A percentile compares a stretch with the other conserved stretches of the same genome.
Evolutionary conservation across 2,797 vertebrate genomes (phyloP).

Genomic region (Enteromius paludinosus): DNA sequence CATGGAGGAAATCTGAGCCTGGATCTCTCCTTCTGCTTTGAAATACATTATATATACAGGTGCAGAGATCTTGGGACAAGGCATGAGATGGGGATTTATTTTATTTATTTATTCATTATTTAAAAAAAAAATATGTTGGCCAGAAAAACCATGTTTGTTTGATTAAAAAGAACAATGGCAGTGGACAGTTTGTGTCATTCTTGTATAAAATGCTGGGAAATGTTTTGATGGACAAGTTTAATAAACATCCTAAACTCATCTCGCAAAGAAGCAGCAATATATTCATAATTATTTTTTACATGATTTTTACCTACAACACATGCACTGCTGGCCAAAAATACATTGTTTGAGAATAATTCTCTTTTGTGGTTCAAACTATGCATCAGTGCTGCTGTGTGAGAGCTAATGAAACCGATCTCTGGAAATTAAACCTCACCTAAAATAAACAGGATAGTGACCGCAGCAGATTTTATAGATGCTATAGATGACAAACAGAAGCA

Average conservation of each 20-base stretch:
- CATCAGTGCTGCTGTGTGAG: not conserved
- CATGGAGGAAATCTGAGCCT: slow-evolving; percentile 16
- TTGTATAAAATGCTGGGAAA: slow-evolving; percentile 41
- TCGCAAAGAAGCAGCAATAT: not conserved
- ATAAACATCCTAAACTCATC: slow-evolving; percentile 42
- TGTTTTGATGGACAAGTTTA: slow-evolving; percentile 35
- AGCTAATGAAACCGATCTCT: slow-evolving; percentile 40
- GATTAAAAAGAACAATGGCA: slow-evolving; percentile 52
- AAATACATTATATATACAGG: slow-evolving; percentile 37
- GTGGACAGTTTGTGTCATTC: slow-evolving; percentile 29
- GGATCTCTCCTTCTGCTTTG: slow-evolving; percentile 21
- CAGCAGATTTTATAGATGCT: slow-evolving; percentile 53
- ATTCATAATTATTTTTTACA: not conserved
- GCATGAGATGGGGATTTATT: slow-evolving; percentile 3
- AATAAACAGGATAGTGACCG: slow-evolving; percentile 51
- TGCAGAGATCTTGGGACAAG: not conserved
- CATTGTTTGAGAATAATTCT: not conserved
- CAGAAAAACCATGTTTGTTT: slow-evolving; percentile 54
- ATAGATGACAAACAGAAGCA: slow-evolving; percentile 48
- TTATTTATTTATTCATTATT: not conserved
- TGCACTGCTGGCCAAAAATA: not conserved
- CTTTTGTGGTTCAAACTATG: not conserved
- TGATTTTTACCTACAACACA: not conserved
- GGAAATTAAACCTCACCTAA: slow-evolving; percentile 16
- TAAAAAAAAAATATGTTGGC: not conserved